Evolutionary conservation across 2,113 vertebrate species (phyloP).

Genomic region (Blennius ocellaris): DNA sequence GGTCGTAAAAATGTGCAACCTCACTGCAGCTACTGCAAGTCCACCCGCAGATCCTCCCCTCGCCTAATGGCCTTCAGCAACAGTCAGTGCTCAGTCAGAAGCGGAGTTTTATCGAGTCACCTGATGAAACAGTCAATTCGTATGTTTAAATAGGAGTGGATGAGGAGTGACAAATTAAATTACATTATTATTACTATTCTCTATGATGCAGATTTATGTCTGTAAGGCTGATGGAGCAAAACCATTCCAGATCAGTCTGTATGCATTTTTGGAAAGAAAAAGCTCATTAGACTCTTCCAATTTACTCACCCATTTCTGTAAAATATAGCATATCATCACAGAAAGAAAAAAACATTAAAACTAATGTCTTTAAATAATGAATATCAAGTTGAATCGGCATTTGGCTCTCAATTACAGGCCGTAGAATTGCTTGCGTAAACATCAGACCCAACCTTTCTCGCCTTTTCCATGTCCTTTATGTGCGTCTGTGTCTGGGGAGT

Average conservation of each 20-base stretch:
- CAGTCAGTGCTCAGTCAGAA: conserved; percentile 49
- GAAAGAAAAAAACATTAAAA: conserved; percentile 2
- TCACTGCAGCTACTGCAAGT: conserved; percentile 79
- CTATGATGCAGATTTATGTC: conserved; percentile 28
- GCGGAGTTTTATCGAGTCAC: conserved; percentile 31
- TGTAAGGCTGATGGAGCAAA: conserved; percentile 14
- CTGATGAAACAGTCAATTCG: conserved; percentile 23
- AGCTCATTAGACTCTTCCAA: conserved; percentile 30
- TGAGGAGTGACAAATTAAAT: conserved; percentile 51
- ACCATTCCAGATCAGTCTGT: conserved; percentile 41
- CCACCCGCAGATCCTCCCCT: conserved; percentile 70
- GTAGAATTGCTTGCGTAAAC: conserved; percentile 19
- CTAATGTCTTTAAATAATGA: conserved; percentile 4
- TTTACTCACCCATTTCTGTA: conserved; percentile 25
- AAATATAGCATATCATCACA: conserved; percentile 23
- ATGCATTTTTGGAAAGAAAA: conserved; percentile 39
- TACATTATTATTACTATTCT: conserved; percentile 26
- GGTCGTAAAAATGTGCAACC: conserved; percentile 73
- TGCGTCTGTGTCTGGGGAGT: conserved; percentile 49
- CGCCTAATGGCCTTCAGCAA: conserved; percentile 66
- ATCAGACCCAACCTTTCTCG: conserved; percentile 39
- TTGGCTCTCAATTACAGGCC: conserved; percentile 27
- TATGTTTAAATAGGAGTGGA: conserved; percentile 14
- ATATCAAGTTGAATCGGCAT: conserved; percentile 38
- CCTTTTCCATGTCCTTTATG: conserved; percentile 52